Evolutionary conservation across 1,140 invertebrate genomes (phyloP), one percentile per base, ranked within the genome.

Genomic region (Meloidogyne floridensis): DNA sequence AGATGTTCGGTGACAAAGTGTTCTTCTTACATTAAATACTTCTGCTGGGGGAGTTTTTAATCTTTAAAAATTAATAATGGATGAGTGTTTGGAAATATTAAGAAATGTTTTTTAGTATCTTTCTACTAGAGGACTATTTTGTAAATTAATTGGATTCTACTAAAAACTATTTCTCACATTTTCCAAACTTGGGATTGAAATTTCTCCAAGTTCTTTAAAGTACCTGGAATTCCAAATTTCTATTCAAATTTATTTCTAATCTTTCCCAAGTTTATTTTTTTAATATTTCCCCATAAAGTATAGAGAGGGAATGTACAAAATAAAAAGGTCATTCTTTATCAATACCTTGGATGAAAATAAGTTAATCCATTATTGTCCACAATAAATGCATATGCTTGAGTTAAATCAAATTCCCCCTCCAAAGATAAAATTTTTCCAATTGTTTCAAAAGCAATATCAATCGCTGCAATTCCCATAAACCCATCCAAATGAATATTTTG

Each of bases 361-460:
- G 89, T 82, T 65, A 89, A 84, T 80, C 87, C 88, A 76, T 89
- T 90, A 80, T 90, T 88, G 72, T 89, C 88, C 15, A 90, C 80
- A 32, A 90, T 73, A 81, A 90, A 90, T 10, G 81, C 80, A 75
- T 88, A 85, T 15, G 86, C 73, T 51, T 86, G 80, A 6, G 54
- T 73, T 71, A n/a, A 75, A 47, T 43, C 72, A 81, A 43, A n/a
- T 78, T 72, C 81, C 3, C 80, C 80, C 2, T 75, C 72, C 32
- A 73, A 5, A 65, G 47, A 59, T 69, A 80, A 81, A 18, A 76
- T 20, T n/a, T 20, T 72, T 75, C 76, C 80, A 56, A 81, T 76
- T 70, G 20, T 81, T 75, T 80, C 56, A 56, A 89, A 84, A 15
- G 51, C 51, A 51, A 89, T 65, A 81, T 87, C 87, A 53, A 87